These are phyloP conservation scores for Torymus tubicola DNA, from an alignment of 2,888 invertebrate genomes.

Conservation along the genomic window DNA sequence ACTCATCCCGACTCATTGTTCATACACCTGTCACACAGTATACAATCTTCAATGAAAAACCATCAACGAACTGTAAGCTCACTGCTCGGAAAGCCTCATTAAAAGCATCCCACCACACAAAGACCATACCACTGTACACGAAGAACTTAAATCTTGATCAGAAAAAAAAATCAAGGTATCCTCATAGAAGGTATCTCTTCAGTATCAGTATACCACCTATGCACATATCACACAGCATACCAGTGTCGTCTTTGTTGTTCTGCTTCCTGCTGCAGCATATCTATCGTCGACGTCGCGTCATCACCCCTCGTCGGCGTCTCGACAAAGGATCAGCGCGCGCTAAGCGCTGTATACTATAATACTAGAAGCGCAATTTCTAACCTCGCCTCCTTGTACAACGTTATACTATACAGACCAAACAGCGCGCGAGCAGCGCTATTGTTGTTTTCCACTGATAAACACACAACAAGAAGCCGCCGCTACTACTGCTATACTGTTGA, in stretches of 20 bases:
- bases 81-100: no score
- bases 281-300: constrained; percentile 38
- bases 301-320: background rate
- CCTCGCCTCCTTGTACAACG: constrained; percentile 19
- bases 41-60: background rate
- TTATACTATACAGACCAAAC: no score
- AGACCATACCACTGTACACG: constrained; percentile 18
- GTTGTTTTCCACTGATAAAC: no score
- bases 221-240: no score
- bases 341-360: background rate
- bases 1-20: constrained; percentile 59
- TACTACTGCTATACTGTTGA: no score
- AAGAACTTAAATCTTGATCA: background rate
- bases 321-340: constrained; percentile 13
- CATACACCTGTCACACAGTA: constrained; percentile 8
- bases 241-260: no score
- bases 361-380: constrained; percentile 53
- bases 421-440: no score
- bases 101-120: no score
- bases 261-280: background rate
- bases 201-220: no score
- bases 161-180: background rate
- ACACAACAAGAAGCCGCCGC: no score
- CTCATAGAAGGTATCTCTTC: constrained; percentile 3
- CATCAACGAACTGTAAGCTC: background rate